phyloP scores from a whole-genome alignment of 2,113 vertebrate genomes.

The Halichoeres trimaculatus region DNA sequence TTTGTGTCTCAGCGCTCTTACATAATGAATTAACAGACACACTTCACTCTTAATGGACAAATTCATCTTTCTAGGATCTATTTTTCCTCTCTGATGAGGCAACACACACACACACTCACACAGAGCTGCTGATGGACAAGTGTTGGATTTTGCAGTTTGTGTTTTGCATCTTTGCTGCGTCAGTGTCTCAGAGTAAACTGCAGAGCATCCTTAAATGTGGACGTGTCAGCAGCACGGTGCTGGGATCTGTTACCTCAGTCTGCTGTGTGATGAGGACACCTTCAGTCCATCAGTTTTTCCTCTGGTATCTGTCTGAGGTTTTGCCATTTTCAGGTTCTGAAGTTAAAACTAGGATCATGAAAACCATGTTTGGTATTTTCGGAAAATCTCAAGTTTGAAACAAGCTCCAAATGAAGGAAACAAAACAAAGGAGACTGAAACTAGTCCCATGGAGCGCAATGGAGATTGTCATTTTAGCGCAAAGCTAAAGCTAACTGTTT shows the following conservation, averaged over 20 bases:
- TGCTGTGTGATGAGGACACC: neutral
- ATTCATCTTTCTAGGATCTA: neutral
- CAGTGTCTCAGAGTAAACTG: slow-evolving; percentile 9
- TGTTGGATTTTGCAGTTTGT: neutral
- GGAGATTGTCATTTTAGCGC: no score
- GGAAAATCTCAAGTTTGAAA: no score
- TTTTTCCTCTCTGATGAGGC: neutral
- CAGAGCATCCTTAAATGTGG: slow-evolving; percentile 1
- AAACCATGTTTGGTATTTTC: neutral
- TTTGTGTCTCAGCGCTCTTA: slow-evolving; percentile 24
- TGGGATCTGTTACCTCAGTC: slow-evolving; percentile 5
- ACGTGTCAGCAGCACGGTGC: slow-evolving; percentile 15
- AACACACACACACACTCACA: no score
- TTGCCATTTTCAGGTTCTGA: neutral
- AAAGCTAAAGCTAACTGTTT: no score
- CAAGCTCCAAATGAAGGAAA: no score
- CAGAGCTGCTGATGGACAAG: neutral
- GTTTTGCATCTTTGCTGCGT: slow-evolving; percentile 16
- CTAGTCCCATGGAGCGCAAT: no score
- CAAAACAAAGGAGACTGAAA: no score
- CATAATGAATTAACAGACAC: slow-evolving; percentile 63
- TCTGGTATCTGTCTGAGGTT: neutral
- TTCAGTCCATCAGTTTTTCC: neutral
- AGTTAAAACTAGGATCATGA: neutral
- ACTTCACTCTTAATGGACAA: neutral